phyloP scores from a whole-genome alignment of 2,888 invertebrate genomes.

The Operophtera brumata region DNA sequence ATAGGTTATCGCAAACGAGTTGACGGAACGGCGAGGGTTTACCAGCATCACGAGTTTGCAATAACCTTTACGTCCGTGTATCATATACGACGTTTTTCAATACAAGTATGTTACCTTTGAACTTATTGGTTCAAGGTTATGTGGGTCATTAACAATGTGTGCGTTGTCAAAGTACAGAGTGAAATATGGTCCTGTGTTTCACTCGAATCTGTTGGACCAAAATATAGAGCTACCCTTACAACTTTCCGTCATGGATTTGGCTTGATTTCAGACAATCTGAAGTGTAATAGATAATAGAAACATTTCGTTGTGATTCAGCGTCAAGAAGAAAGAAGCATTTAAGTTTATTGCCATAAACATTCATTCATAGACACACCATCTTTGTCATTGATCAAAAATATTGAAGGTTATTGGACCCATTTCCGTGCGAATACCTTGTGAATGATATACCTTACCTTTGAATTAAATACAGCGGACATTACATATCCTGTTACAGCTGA shows the following conservation, averaged over 20 bases:
- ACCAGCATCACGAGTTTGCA: too few species aligned
- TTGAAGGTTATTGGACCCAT: constrained; percentile 13
- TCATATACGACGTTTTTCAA: neutral
- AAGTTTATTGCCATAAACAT: neutral
- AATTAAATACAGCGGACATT: constrained; percentile 8
- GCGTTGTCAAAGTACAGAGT: neutral
- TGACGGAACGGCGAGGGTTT: too few species aligned
- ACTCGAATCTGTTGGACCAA: neutral
- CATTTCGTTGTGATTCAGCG: neutral
- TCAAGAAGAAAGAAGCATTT: neutral
- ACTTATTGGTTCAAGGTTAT: neutral
- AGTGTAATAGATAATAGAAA: neutral
- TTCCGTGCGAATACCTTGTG: neutral
- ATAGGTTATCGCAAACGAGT: too few species aligned
- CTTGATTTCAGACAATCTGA: neutral
- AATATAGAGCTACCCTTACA: neutral
- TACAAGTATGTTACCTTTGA: neutral
- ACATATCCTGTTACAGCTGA: constrained; percentile 20
- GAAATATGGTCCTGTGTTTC: too few species aligned
- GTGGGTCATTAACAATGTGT: neutral
- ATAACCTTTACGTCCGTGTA: too few species aligned
- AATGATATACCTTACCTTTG: neutral
- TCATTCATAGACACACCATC: constrained; percentile 10
- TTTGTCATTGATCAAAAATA: constrained; percentile 16
- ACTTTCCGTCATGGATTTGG: neutral